phyloP scores from a whole-genome alignment of 1,140 invertebrate genomes.

The Sinella curviseta region DNA sequence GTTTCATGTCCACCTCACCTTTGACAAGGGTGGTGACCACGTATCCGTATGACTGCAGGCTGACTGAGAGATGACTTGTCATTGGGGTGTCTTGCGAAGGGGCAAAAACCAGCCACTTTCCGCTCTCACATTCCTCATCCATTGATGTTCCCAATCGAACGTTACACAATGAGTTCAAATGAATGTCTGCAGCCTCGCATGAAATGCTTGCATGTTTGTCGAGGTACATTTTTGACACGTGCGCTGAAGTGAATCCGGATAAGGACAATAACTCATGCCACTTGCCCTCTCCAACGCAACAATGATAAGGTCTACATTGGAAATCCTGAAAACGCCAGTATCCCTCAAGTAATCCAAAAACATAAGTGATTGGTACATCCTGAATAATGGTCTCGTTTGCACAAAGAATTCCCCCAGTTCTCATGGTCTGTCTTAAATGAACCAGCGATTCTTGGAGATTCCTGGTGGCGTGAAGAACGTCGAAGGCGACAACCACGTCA shows the following conservation, averaged over 20 bases:
- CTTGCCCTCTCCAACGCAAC: neutral
- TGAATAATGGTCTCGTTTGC: neutral
- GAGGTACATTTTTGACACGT: neutral
- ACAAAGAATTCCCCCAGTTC: neutral
- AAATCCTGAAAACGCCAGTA: neutral
- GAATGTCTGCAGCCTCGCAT: no score
- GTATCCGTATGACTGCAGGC: no score
- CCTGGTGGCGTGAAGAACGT: neutral
- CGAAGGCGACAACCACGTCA: neutral
- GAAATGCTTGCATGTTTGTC: neutral
- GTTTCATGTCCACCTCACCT: no score
- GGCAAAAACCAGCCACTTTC: no score
- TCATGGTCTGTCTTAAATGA: neutral
- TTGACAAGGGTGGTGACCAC: no score
- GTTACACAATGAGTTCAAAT: no score
- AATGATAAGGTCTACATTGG: neutral
- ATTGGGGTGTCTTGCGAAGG: no score
- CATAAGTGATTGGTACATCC: neutral
- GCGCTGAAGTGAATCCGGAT: neutral
- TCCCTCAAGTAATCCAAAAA: neutral
- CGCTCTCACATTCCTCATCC: no score
- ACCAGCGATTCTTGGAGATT: neutral
- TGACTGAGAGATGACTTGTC: no score
- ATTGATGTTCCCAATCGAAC: no score
- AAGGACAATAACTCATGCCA: neutral